phyloP scores from a whole-genome alignment of 2,888 invertebrate species.

The Cybosia mesomella region DNA sequence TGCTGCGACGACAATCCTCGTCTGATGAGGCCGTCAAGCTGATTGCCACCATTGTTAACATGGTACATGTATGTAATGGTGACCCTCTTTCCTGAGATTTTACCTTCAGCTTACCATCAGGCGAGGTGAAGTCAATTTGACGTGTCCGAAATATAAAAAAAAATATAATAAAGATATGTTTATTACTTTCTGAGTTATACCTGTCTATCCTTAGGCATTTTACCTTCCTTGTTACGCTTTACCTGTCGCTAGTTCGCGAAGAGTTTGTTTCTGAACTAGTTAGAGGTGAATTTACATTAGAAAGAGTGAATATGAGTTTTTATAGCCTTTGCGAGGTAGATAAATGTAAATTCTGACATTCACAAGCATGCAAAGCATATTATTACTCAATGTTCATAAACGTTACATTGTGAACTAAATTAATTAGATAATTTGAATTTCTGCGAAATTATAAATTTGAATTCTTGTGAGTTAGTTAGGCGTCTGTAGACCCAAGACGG shows the following conservation, averaged over 20 bases:
- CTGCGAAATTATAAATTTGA: no score
- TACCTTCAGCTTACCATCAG: no score
- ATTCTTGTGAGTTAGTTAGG: no score
- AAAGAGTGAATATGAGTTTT: conserved; percentile 2
- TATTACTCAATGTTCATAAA: neutral
- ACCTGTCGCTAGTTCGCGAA: neutral
- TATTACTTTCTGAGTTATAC: neutral
- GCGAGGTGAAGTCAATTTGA: no score
- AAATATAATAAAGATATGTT: neutral
- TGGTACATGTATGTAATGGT: no score
- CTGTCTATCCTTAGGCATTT: neutral
- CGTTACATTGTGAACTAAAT: neutral
- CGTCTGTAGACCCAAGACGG: no score
- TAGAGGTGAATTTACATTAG: neutral
- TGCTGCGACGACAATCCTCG: no score
- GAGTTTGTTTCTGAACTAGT: conserved; percentile 3
- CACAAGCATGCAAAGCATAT: conserved; percentile 6
- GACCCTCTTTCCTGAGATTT: no score
- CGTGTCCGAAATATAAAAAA: no score
- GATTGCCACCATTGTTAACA: no score
- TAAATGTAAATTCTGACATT: neutral
- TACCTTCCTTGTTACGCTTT: neutral
- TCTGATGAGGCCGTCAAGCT: no score
- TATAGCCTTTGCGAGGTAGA: neutral
- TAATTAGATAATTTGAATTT: no score